Conservation (phyloP, 2,888 invertebrate genomes). For the Thereva unica region DNA sequence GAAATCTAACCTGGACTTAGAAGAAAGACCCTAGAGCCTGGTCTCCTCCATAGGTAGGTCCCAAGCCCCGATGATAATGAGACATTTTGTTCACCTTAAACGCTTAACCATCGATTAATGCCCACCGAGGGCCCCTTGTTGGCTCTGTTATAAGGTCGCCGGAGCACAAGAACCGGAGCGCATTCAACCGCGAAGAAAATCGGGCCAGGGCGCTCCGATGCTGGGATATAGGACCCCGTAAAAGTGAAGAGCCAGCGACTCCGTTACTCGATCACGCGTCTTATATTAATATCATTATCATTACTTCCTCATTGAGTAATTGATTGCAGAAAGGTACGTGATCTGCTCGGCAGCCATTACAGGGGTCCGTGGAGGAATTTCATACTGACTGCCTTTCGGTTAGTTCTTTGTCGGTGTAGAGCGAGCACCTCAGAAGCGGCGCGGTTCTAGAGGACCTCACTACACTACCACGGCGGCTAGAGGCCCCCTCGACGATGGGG, state of each 20-base stretch:
- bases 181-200: conserved; percentile 26
- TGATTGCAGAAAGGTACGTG: conserved; percentile 43
- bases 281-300: conserved; percentile 46
- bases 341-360: neutral
- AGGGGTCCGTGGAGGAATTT: conserved; percentile 10
- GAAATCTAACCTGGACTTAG: conserved; percentile 14
- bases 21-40: too few species aligned
- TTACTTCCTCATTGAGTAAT: conserved; percentile 48
- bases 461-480: neutral
- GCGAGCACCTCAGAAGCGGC: neutral
- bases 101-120: conserved; percentile 23
- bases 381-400: conserved; percentile 23
- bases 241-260: conserved; percentile 40
- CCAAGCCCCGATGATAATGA: conserved; percentile 14
- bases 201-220: conserved; percentile 39
- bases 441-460: neutral
- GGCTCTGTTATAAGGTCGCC: conserved; percentile 17
- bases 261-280: conserved; percentile 44
- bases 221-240: conserved; percentile 35
- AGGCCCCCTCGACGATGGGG: too few species aligned
- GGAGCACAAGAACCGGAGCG: conserved; percentile 34
- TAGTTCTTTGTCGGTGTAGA: neutral
- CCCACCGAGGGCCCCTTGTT: neutral
- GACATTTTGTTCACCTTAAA: conserved; percentile 31
- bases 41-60: neutral